phyloP scores from a whole-genome alignment of 2,113 vertebrate species.

The Muscicapa adusta region DNA sequence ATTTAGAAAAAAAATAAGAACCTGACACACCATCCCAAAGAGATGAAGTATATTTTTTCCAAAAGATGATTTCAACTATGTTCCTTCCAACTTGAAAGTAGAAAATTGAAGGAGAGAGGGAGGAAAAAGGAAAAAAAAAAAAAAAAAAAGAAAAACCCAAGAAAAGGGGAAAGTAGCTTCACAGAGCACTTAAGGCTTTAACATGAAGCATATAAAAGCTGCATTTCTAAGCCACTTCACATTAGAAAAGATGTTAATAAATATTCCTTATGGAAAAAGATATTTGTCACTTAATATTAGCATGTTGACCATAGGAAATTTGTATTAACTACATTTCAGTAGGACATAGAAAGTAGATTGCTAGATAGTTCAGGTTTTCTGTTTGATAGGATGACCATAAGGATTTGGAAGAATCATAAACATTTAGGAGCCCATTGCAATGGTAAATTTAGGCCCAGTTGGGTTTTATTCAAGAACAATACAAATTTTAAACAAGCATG shows the following conservation, averaged over 20 bases:
- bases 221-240: background rate
- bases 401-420: background rate
- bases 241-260: background rate
- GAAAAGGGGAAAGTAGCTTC: background rate
- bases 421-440: background rate
- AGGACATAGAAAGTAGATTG: background rate
- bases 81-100: background rate
- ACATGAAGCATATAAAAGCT: background rate
- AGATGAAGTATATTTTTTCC: background rate
- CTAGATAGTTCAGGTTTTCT: background rate
- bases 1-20: background rate
- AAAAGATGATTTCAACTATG: background rate
- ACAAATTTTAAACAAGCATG: background rate
- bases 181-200: background rate
- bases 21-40: background rate
- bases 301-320: background rate
- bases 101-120: background rate
- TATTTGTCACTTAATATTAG: background rate
- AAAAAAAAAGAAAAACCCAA: too few relatives aligned
- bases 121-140: background rate
- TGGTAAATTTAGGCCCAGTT: background rate
- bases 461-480: background rate
- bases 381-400: background rate
- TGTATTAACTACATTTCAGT: background rate
- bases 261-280: background rate